phyloP scores from a whole-genome alignment of 2,113 vertebrate genomes.

The Phalacrocorax carbo region DNA sequence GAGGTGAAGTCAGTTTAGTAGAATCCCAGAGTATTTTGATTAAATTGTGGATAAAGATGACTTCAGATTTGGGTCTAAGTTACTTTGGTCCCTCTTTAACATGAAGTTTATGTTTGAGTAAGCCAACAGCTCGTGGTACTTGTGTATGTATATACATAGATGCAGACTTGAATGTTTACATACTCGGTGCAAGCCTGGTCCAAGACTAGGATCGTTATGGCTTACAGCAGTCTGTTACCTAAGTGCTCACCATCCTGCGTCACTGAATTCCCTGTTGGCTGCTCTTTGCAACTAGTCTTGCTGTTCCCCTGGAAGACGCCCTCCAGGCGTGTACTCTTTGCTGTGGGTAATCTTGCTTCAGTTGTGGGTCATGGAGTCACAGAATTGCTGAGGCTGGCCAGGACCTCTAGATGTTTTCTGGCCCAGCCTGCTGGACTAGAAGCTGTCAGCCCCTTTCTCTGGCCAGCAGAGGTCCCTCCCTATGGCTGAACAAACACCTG shows the following conservation, averaged over 20 bases:
- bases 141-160: background rate
- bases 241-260: rapidly evolving
- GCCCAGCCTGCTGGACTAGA: background rate
- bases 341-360: background rate
- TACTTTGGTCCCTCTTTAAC: background rate
- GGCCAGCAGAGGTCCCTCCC: background rate
- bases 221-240: background rate
- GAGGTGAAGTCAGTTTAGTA: background rate
- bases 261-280: background rate
- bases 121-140: background rate
- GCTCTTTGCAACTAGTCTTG: background rate
- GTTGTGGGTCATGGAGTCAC: background rate
- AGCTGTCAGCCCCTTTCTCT: background rate
- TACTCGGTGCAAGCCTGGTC: background rate
- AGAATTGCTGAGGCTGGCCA: background rate
- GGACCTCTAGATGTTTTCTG: background rate
- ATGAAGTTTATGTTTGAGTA: background rate
- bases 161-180: background rate
- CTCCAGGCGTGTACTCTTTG: background rate
- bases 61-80: background rate
- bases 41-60: background rate
- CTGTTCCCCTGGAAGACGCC: background rate
- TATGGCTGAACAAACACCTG: background rate
- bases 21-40: background rate
- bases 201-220: background rate